Evolutionary conservation across 1,140 invertebrate genomes (phyloP), one percentile per base, ranked within the genome.

Genomic region (Marisa cornuarietis): DNA sequence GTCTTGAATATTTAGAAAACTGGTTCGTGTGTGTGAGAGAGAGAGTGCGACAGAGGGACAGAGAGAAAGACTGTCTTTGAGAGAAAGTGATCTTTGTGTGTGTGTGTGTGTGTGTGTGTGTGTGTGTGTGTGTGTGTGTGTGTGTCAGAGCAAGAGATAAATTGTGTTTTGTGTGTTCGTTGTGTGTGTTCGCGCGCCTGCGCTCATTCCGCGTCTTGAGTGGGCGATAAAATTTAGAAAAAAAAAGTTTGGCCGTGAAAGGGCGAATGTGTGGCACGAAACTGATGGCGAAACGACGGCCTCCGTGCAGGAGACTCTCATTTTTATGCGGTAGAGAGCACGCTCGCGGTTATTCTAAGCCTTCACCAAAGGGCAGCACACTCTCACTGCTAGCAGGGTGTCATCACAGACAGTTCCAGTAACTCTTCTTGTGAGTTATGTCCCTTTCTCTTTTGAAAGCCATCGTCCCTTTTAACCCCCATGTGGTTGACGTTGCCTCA

Each of bases 91-190:
- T 49, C n/a, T 71, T 14, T 76, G 61, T 63, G 74, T 76, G 3
- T 76, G 62, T 76, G 74, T 76, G 13, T 76, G 74, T 76, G 74
- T 76, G 74, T 76, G 74, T 63, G 58, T 63, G 74, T 63, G 74
- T 63, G 58, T 31, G 18, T 31, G 54, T 26, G 26, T n/a, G 61
- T 10, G 52, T 13, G 61, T 24, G 8, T 63, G 74, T 62, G 54
- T 62, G 54, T 62, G 18, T 72, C 4, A 13, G 9, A 72, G n/a
- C 13, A 1, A 16, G 11, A 22, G 11, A 42, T 24, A 20, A 9
- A 68, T 7, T 26, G 11, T 68, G 11, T 68, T 68, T 68, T 5
- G 22, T 58, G 54, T 58, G 54, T 18, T 14, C 16, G 16, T 58
- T 18, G 11, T 58, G 31, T 14, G 4, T 58, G 54, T 9, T 4